Percentiles rank a stretch among this genome's conserved stretches.
These are phyloP conservation scores for Pomacea canaliculata DNA, from an alignment of 2,888 invertebrate genomes.

Conservation along the genomic window DNA sequence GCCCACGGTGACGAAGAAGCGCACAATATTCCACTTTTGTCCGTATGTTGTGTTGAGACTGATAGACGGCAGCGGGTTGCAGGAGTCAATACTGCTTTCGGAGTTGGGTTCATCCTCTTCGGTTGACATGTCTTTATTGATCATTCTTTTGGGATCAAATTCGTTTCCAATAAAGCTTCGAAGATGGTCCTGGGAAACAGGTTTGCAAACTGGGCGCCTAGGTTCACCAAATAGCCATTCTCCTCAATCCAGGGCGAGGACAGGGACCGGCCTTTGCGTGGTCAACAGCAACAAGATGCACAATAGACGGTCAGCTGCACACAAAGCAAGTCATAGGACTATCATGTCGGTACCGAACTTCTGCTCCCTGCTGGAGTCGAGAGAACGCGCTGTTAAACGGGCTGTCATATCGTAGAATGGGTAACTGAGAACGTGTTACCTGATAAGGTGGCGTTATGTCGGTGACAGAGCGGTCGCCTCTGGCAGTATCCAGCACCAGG, in stretches of 20 bases:
- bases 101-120: conserved; percentile 33
- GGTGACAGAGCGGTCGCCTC: no score
- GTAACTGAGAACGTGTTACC: no score
- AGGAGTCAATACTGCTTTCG: conserved; percentile 35
- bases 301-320: no score
- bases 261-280: no score
- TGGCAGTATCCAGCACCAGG: no score
- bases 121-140: conserved; percentile 35
- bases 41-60: conserved; percentile 55
- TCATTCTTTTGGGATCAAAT: conserved; percentile 50
- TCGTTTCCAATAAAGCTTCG: conserved; percentile 44
- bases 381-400: no score
- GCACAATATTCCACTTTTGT: conserved; percentile 54
- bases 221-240: conserved; percentile 26
- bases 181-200: conserved; percentile 43
- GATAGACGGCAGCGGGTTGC: conserved; percentile 58
- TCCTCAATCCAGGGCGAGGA: conserved; percentile 24
- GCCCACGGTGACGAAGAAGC: conserved; percentile 51
- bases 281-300: no score
- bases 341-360: no score
- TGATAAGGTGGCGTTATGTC: no score
- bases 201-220: conserved; percentile 42
- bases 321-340: no score
- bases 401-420: no score
- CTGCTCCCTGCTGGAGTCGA: no score